These are phyloP conservation scores for Nothocercus nigrocapillus DNA, from an alignment of 2,113 vertebrate species.

Conservation along the genomic window DNA sequence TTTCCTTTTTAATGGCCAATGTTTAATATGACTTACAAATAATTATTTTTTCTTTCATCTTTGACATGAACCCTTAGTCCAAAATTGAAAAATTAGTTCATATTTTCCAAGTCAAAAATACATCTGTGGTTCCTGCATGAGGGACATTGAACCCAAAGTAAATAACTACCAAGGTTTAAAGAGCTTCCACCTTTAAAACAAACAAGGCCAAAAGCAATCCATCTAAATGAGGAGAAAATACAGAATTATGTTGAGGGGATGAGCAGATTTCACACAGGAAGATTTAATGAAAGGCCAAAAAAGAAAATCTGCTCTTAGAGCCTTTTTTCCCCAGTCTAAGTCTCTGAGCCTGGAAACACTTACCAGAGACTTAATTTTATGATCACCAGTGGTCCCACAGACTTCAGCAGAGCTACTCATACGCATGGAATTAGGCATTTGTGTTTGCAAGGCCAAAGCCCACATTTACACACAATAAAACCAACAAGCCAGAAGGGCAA, in stretches of 20 bases:
- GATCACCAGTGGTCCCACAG: background rate
- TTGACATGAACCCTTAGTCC: conserved; percentile 48
- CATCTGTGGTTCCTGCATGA: background rate
- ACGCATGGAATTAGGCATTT: background rate
- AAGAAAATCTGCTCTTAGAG: background rate
- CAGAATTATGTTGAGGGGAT: background rate
- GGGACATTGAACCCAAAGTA: conserved; percentile 54
- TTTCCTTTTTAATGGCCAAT: conserved; percentile 72
- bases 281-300: conserved; percentile 38
- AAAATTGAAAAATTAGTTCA: conserved; percentile 52
- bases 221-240: conserved; percentile 26
- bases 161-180: conserved; percentile 59
- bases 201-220: conserved; percentile 42
- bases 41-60: conserved; percentile 74
- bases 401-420: background rate
- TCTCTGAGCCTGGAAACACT: conserved; percentile 22
- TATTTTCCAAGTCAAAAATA: conserved; percentile 32
- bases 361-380: conserved; percentile 23
- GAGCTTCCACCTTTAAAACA: conserved; percentile 55
- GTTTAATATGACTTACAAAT: conserved; percentile 70
- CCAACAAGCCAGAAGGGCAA: conserved; percentile 17
- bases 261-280: conserved; percentile 29
- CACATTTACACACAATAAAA: background rate
- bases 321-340: background rate
- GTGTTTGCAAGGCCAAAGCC: background rate